A percentile compares a stretch with the other conserved stretches of the same genome.
phyloP scores from a whole-genome alignment of 2,113 vertebrate genomes.

The Ailurus styani region DNA sequence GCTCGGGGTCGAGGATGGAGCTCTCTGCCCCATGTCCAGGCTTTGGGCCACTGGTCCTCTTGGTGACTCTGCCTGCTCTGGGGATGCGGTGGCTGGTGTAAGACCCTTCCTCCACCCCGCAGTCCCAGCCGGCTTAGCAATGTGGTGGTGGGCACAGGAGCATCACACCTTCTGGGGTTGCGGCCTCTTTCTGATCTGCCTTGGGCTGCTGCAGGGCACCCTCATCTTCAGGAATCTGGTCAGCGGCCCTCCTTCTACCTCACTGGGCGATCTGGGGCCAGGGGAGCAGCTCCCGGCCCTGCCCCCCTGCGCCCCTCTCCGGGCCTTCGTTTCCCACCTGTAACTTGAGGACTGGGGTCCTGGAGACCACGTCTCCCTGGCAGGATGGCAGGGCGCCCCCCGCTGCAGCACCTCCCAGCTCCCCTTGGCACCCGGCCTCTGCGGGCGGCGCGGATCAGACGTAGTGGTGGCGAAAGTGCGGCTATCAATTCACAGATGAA shows the following conservation, averaged over 20 bases:
- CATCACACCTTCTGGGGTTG: no score
- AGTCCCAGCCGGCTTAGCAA: not conserved
- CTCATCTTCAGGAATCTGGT: no score
- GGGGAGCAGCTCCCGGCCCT: not conserved
- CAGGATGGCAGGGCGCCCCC: not conserved
- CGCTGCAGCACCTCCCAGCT: rapidly evolving
- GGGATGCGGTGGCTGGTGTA: rapidly evolving
- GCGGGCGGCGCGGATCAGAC: not conserved
- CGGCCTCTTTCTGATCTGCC: not conserved
- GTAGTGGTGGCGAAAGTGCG: not conserved
- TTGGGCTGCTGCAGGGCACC: not conserved
- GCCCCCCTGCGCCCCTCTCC: not conserved
- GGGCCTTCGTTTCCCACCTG: not conserved
- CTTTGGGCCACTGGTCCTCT: not conserved
- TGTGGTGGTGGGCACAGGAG: not conserved
- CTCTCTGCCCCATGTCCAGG: not conserved
- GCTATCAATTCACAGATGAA: not conserved
- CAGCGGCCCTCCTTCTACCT: not conserved
- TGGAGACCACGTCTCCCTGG: not conserved
- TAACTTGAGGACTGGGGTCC: not conserved
- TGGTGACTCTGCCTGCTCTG: not conserved
- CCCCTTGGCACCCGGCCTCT: not conserved
- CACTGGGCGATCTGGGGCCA: rapidly evolving
- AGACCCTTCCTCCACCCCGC: rapidly evolving
- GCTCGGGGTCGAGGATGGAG: rapidly evolving